Evolutionary conservation across 2,888 invertebrate genomes (phyloP).

Genomic region (Amaurobius ferox): DNA sequence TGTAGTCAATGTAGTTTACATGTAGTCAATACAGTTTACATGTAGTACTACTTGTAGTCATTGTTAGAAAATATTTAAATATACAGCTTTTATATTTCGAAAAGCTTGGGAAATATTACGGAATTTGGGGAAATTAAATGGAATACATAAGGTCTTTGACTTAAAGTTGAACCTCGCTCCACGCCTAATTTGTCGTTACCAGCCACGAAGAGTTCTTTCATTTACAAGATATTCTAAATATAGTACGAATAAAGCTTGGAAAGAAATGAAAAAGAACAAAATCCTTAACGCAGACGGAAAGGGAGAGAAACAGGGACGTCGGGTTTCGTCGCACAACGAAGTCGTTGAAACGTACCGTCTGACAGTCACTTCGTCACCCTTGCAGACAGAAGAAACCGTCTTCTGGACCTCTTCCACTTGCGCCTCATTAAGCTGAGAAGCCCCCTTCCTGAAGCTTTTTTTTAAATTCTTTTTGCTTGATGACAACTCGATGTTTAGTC

Average conservation of each 20-base stretch:
- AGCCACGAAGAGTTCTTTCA: background rate
- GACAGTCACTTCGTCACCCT: constrained; percentile 68
- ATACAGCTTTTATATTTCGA: no score
- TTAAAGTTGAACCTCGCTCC: background rate
- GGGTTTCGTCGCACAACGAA: constrained; percentile 50
- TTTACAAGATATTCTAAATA: background rate
- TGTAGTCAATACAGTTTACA: no score
- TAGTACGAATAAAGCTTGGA: background rate
- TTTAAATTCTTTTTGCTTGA: background rate
- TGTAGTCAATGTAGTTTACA: no score
- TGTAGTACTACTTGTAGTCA: no score
- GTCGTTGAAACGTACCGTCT: constrained; percentile 58
- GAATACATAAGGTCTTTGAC: background rate
- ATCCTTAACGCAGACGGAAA: background rate
- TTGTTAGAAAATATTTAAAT: no score
- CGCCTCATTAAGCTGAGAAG: constrained; percentile 32
- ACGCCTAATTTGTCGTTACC: background rate
- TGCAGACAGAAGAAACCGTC: constrained; percentile 42
- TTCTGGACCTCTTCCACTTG: constrained; percentile 21
- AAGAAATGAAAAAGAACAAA: background rate
- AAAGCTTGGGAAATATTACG: no score
- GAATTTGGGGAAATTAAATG: background rate
- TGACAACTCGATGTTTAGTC: constrained; percentile 12
- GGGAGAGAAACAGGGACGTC: background rate
- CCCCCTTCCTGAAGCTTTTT: background rate